These are phyloP conservation scores for Grapholita molesta DNA, from an alignment of 1,140 invertebrate genomes.

Conservation along the genomic window DNA sequence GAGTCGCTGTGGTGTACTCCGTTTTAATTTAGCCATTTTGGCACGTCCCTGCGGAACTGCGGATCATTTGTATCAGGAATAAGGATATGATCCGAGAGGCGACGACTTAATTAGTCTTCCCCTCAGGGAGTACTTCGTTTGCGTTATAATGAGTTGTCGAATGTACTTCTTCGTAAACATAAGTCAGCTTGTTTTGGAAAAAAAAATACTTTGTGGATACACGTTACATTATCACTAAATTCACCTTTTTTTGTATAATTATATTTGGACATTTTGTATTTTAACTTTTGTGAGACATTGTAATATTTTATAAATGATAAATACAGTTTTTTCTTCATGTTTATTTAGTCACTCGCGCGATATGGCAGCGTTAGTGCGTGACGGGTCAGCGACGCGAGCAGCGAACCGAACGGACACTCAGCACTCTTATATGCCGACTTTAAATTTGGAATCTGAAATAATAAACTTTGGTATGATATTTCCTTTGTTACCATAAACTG, in stretches of 20 bases:
- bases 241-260: neutral
- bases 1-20: conserved; percentile 43
- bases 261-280: neutral
- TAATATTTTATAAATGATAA: too few relatives aligned
- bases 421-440: too few relatives aligned
- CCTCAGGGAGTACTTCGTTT: conserved; percentile 36
- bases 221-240: conserved; percentile 7
- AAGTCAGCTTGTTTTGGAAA: conserved; percentile 4
- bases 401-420: too few relatives aligned
- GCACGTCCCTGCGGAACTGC: conserved; percentile 54
- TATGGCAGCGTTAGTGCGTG: too few relatives aligned
- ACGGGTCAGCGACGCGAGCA: too few relatives aligned
- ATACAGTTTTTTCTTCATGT: too few relatives aligned
- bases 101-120: conserved; percentile 47
- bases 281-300: too few relatives aligned
- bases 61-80: conserved; percentile 62
- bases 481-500: too few relatives aligned
- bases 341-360: too few relatives aligned
- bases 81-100: conserved; percentile 50
- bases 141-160: conserved; percentile 38
- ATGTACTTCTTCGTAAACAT: conserved; percentile 10
- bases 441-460: too few relatives aligned
- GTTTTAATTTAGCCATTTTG: conserved; percentile 63
- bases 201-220: conserved; percentile 7
- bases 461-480: too few relatives aligned